These are phyloP conservation scores for Parazoanthus darwini DNA, from an alignment of 92 coral and sea anemone genomes.

Conservation along the genomic window DNA sequence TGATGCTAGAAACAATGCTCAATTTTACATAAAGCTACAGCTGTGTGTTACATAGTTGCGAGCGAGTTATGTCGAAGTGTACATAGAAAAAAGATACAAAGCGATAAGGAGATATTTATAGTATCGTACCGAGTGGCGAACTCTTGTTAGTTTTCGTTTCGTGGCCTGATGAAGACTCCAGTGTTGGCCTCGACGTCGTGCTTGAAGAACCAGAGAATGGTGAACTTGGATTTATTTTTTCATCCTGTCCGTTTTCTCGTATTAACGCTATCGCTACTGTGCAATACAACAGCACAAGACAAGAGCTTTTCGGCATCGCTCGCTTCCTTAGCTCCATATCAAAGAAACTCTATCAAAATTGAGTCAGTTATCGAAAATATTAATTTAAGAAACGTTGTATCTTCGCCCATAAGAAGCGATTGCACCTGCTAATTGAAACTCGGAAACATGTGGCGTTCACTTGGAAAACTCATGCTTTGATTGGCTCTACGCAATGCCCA, in stretches of 20 bases:
- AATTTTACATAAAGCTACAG: neutral
- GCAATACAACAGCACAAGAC: neutral
- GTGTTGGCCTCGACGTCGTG: conserved; percentile 20
- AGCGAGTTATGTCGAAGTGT: neutral
- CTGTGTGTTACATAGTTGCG: neutral
- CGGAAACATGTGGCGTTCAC: conserved; percentile 30
- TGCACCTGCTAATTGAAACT: conserved; percentile 41
- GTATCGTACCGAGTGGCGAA: conserved; percentile 17
- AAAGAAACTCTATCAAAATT: conserved; percentile 16
- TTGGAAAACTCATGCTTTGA: neutral
- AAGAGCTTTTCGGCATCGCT: neutral
- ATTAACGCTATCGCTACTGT: neutral
- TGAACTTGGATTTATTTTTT: neutral
- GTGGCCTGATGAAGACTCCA: neutral
- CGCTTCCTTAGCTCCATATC: conserved; percentile 19
- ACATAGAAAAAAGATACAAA: neutral
- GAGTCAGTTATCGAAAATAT: neutral
- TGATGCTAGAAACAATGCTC: neutral
- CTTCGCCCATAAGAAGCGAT: conserved; percentile 12
- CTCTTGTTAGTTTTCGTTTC: neutral
- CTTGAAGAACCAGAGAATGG: neutral
- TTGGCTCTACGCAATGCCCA: conserved; percentile 1
- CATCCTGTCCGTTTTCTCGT: neutral
- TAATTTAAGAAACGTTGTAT: conserved; percentile 29
- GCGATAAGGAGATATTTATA: neutral